Base-by-base conservation (phyloP, 2,888 invertebrate genomes). In the Drosophila lacicola region DNA sequence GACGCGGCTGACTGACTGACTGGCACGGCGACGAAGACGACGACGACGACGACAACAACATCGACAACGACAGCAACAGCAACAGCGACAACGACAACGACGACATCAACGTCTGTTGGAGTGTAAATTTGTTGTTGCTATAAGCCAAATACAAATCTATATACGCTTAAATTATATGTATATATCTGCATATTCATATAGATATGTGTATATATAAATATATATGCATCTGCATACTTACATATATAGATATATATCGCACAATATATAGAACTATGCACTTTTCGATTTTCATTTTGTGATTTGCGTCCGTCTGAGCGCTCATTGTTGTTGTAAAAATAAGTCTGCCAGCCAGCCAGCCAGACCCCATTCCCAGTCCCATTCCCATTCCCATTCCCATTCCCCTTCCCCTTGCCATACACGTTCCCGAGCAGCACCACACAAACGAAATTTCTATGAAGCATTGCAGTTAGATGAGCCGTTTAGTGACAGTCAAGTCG, bases 401-500 rank as follows among this genome's bases (percentile, higher is more conserved):
- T 37, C 9, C 42, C 47, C n/a, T 33, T 5, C 39, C 53, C 47
- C 51, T 62, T 50, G 44, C 58, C 63, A 50, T 50, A 41, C 46
- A 60, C 45, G 47, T 45, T 41, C 47, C 57, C 57, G 54, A 55
- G 13, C 42, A 45, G 25, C 44, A 29, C 53, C 63, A 61, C 68
- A 75, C 80, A 86, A 77, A 83, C 84, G 66, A 86, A 86, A 67
- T 87, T 78, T 84, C 87, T 84, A 88, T 87, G 87, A 87, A 87
- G 87, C 87, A 87, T 87, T 89, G 77, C 90, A 86, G 84, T 87
- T 87, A 90, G 87, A 87, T 87, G 87, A 90, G 87, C 84, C 87
- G 89, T 87, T 89, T 88, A 85, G 88, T 83, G 89, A 88, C 89
- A 85, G 89, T 77, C 89, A 70, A 79, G 75, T 74, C 74, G 75